Evolutionary conservation across 1,140 invertebrate species (phyloP).

Genomic region (Pantala flavescens): DNA sequence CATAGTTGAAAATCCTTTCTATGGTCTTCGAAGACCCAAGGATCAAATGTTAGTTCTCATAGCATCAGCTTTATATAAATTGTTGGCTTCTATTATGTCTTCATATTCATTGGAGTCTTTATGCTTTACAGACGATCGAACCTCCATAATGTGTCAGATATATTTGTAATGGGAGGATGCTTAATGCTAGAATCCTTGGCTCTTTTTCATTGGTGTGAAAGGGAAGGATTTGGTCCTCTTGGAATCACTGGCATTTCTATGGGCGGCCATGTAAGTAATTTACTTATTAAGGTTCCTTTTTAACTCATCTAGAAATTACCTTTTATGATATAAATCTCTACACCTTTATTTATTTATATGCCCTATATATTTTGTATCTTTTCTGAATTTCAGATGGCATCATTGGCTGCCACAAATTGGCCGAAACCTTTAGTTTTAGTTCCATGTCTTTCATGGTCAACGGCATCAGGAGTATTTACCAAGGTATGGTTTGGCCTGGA

Average conservation of each 20-base stretch:
- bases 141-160: slow-evolving; percentile 90
- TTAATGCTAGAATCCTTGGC: slow-evolving; percentile 88
- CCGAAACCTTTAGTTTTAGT: slow-evolving; percentile 83
- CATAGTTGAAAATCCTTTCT: slow-evolving; percentile 96
- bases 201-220: slow-evolving; percentile 87
- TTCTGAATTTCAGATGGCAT: slow-evolving; percentile 73
- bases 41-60: slow-evolving; percentile 67
- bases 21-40: slow-evolving; percentile 83
- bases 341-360: no score
- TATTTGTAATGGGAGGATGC: slow-evolving; percentile 98
- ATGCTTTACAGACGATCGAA: slow-evolving; percentile 64
- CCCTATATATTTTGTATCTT: no score
- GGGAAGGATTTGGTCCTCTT: slow-evolving; percentile 75
- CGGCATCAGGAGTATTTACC: slow-evolving; percentile 91
- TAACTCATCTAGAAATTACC: no score
- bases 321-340: no score
- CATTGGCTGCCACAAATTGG: slow-evolving; percentile 88
- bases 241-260: slow-evolving; percentile 97
- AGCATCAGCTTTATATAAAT: neutral
- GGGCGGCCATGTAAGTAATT: slow-evolving; percentile 85
- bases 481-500: slow-evolving; percentile 45
- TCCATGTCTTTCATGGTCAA: slow-evolving; percentile 94
- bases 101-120: slow-evolving; percentile 19
- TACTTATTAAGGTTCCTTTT: slow-evolving; percentile 17
- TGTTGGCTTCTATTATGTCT: slow-evolving; percentile 21